A percentile compares a stretch with the other conserved stretches of the same genome.
Evolutionary conservation across 2,797 vertebrate species (phyloP).

Genomic region (Gastrophryne carolinensis): DNA sequence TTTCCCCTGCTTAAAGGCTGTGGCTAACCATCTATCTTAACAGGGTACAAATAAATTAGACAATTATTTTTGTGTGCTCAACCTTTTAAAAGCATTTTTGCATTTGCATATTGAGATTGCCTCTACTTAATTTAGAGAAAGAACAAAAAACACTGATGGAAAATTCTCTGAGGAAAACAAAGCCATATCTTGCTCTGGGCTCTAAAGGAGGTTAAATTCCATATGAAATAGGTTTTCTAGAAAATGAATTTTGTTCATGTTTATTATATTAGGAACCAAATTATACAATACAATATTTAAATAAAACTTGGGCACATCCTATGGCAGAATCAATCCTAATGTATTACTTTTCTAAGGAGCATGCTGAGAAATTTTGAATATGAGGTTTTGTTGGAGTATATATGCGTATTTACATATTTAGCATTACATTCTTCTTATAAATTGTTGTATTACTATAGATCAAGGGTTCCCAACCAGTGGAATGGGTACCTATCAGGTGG

Average conservation of each 20-base stretch:
- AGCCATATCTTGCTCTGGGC: neutral
- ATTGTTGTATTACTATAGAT: too few relatives aligned
- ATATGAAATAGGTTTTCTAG: neutral
- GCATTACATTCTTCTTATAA: too few relatives aligned
- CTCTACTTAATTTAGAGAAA: slow-evolving; percentile 34
- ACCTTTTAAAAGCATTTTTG: slow-evolving; percentile 52
- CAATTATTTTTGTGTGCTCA: slow-evolving; percentile 54
- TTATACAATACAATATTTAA: too few relatives aligned
- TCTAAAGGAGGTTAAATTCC: neutral
- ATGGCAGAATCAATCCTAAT: too few relatives aligned
- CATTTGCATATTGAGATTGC: slow-evolving; percentile 50
- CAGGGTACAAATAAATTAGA: slow-evolving; percentile 49
- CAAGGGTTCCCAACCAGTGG: too few relatives aligned
- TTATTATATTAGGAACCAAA: too few relatives aligned
- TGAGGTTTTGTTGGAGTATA: neutral
- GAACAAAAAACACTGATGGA: slow-evolving; percentile 18
- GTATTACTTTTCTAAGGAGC: too few relatives aligned
- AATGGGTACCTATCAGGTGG: too few relatives aligned
- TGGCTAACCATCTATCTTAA: slow-evolving; percentile 46
- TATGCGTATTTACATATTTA: too few relatives aligned
- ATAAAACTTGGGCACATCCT: too few relatives aligned
- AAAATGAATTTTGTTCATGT: too few relatives aligned
- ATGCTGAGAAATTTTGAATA: neutral
- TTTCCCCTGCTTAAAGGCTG: slow-evolving; percentile 48
- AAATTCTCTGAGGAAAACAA: neutral